Base-by-base conservation (phyloP, 2,888 invertebrate genomes). In the Plagodis pulveraria region DNA sequence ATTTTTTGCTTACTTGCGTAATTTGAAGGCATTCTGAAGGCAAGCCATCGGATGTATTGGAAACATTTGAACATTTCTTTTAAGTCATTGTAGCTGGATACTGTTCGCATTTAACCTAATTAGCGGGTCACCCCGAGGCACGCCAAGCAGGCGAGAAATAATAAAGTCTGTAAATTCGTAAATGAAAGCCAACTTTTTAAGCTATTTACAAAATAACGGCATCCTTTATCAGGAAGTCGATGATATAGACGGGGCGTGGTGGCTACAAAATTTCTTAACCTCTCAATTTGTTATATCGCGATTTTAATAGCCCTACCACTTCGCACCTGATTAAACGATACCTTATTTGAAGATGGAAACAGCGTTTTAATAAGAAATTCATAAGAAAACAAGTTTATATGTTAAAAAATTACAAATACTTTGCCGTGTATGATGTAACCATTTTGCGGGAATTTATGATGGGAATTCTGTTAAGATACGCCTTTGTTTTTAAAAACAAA, bases 281-380 rank as follows among this genome's bases (percentile, higher is more conserved):
- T 41, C 58, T 44, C 48, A 60, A 51, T 55, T 51, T 40, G 51
- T 51, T 48, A 56, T 56, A 50, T 50, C 51, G 51, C 44, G 10
- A 49, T 51, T 56, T 60, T 60, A 56, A 55, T 56, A 42, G 59
- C 55, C 47, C 36, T 35, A 51, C 48, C 32, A 12, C 41, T 48
- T 56, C 32, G 51, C 51, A 60, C 51, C 55, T 51, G 55, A 60
- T 56, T 55, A 44, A n/a, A 40, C 44, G 59, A 56, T 56, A 60
- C 51, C 55, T 48, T 60, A 55, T 60, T 55, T 54, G 58, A 34
- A 42, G 40, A 43, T 35, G 32, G 44, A 51, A 50, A 34, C 41
- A 12, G 36, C 6, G 2, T 42, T 47, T 47, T 50, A 41, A 34
- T 41, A 1, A 8, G 7, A 44, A 40, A 33, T 50, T 22, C 22